Conservation (phyloP, 2,113 vertebrate species). For the Petaurus breviceps region DNA sequence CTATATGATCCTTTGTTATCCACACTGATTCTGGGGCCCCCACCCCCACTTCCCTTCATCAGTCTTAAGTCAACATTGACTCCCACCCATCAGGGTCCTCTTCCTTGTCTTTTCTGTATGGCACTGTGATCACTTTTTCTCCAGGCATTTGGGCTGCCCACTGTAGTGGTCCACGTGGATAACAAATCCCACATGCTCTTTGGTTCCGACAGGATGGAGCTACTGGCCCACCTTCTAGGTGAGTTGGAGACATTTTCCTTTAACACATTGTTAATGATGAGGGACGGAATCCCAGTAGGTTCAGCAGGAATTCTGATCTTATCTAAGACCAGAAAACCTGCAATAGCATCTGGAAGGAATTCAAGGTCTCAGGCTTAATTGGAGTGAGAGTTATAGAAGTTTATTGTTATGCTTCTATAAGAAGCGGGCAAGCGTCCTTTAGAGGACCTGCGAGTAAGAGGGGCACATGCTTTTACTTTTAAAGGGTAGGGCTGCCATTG, state of each 20-base stretch:
- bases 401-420: too few relatives aligned
- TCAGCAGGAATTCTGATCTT: too few relatives aligned
- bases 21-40: background rate
- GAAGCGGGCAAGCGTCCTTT: too few relatives aligned
- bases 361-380: too few relatives aligned
- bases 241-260: slow-evolving; percentile 71
- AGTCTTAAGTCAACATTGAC: background rate
- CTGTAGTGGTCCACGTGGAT: slow-evolving; percentile 87
- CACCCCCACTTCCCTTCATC: background rate
- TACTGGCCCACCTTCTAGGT: slow-evolving; percentile 92
- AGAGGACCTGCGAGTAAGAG: too few relatives aligned
- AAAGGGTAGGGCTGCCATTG: too few relatives aligned
- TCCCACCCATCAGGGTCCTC: background rate
- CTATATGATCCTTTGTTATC: background rate
- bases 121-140: slow-evolving; percentile 4
- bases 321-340: too few relatives aligned
- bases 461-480: too few relatives aligned
- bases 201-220: slow-evolving; percentile 94
- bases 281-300: too few relatives aligned
- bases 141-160: slow-evolving; percentile 94
- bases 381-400: too few relatives aligned
- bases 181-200: slow-evolving; percentile 89
- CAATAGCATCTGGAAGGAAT: too few relatives aligned
- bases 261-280: background rate
- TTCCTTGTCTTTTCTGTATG: slow-evolving; percentile 16